Base-by-base conservation (phyloP, 2,797 vertebrate genomes). In the Bradypodion ventrale region DNA sequence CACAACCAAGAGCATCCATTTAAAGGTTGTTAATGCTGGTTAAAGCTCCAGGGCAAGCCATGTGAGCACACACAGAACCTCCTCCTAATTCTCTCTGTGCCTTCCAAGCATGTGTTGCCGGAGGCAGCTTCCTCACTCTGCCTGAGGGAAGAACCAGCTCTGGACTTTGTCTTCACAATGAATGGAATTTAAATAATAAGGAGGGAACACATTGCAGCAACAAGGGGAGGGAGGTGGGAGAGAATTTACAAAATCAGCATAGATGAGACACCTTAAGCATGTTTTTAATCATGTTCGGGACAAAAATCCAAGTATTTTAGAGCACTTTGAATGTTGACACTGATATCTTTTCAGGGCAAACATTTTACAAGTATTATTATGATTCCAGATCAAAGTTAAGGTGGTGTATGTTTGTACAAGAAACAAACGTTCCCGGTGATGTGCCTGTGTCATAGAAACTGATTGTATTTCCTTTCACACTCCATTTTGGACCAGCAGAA, bases 401-500 rank as follows among this genome's bases (percentile, higher is more conserved):
- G 92, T 90, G 92, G 91, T 88, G 80, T 82, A 44, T 86, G 25
- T 90, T 91, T 92, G 83, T 90, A 89, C 85, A 91, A 88, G 85
- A 86, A 84, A 42, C 72, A 29, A 74, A 82, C 87, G 94, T 83
- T 89, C 80, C 91, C 83, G 74, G 90, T 88, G 87, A 91, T 87
- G 78, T 83, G 82, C 35, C 90, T 94, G 94, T 94, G 91, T 92
- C 92, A 90, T 59, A 87, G 90, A 92, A 93, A 94, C 88, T 73
- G 90, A 93, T 93, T 90, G 87, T 89, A 81, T 90, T 91, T 91
- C 90, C 94, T 90, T 91, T 83, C 78, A 92, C 89, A 76, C 59
- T 85, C 84, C 87, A 82, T 93, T 93, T 92, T 90, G 88, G 89
- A 93, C 83, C 75, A 89, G 89, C 89, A 92, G 93, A 93, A 94